Percentiles rank a stretch among this genome's conserved stretches.
Conservation (phyloP, 53 echinoderm and acorn worm species). For the Stichopus horrens region DNA sequence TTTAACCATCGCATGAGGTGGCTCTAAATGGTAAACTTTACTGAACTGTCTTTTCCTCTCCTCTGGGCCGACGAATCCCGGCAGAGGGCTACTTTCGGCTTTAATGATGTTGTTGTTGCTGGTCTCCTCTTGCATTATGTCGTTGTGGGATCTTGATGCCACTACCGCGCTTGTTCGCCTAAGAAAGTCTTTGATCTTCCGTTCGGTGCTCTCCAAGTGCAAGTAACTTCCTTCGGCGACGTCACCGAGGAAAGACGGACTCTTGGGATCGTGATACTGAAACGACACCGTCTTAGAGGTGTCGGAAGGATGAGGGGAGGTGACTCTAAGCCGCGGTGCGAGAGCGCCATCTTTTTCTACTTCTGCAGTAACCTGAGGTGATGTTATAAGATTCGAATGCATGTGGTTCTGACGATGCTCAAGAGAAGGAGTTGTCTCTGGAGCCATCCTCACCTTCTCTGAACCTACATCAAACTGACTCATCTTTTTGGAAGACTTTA, state of each 20-base stretch:
- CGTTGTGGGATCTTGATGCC: slow-evolving; percentile 53
- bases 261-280: background rate
- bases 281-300: background rate
- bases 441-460: background rate
- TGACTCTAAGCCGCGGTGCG: slow-evolving; percentile 6
- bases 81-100: slow-evolving; percentile 24
- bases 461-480: background rate
- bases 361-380: background rate
- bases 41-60: slow-evolving; percentile 78
- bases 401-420: background rate
- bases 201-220: slow-evolving; percentile 73
- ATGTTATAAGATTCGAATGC: background rate
- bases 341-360: background rate
- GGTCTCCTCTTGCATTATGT: slow-evolving; percentile 40
- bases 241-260: background rate
- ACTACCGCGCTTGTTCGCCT: slow-evolving; percentile 72
- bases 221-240: slow-evolving; percentile 39
- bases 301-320: background rate
- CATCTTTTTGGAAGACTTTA: background rate
- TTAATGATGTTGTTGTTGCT: slow-evolving; percentile 38
- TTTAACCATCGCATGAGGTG: slow-evolving; percentile 16
- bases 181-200: slow-evolving; percentile 76
- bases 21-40: slow-evolving; percentile 77
- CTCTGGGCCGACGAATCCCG: slow-evolving; percentile 55
- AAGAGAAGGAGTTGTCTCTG: background rate